Percentiles rank a stretch among this genome's conserved stretches.
These are phyloP conservation scores for Myiothlypis coronata DNA, from an alignment of 2,797 vertebrate genomes.

Conservation along the genomic window DNA sequence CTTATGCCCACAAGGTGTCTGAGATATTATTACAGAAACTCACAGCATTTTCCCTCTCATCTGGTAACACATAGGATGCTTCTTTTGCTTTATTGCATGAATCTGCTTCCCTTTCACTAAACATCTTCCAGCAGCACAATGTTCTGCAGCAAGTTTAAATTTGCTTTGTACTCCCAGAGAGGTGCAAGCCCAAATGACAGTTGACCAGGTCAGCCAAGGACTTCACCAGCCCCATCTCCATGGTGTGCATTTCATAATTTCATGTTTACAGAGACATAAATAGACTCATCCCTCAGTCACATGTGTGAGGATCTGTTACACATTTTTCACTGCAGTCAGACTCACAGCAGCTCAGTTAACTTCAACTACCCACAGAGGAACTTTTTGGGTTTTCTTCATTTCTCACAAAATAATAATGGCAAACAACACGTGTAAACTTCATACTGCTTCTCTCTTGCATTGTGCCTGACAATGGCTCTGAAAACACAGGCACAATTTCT, in stretches of 20 bases:
- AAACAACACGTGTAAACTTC: rapidly evolving
- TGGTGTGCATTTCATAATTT: not conserved
- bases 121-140: not conserved
- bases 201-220: slow-evolving; percentile 9
- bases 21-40: not conserved
- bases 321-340: not conserved
- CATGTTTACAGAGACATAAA: slow-evolving; percentile 60
- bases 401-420: not conserved
- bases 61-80: not conserved
- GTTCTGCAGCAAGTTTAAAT: not conserved
- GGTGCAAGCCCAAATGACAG: not conserved
- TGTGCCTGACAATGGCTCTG: not conserved
- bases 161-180: not conserved
- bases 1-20: not conserved
- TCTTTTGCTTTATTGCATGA: not conserved
- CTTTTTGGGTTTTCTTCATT: not conserved
- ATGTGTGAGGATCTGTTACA: slow-evolving; percentile 45
- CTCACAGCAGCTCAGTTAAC: not conserved
- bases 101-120: not conserved
- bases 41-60: not conserved
- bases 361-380: not conserved
- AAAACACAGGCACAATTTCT: not conserved
- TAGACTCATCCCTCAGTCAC: slow-evolving; percentile 49
- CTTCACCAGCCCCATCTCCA: not conserved
- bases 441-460: not conserved